Evolutionary conservation across 92 coral and sea anemone species (phyloP).

Genomic region (Porites cylindrica): DNA sequence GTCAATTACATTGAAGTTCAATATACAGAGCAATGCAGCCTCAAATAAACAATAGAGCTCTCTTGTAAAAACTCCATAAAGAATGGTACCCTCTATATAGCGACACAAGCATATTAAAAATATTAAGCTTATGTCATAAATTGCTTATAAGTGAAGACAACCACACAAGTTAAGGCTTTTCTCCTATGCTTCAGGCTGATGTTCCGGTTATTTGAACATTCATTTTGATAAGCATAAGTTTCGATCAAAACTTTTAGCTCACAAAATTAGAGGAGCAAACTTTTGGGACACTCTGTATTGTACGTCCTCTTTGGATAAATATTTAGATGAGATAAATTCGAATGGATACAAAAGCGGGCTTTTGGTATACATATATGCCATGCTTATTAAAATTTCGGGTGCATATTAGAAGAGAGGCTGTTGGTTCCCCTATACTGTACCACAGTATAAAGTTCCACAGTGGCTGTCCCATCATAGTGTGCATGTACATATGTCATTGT

Average conservation of each 20-base stretch:
- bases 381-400: slow-evolving; percentile 16
- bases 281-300: too few relatives aligned
- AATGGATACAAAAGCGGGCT: slow-evolving; percentile 8
- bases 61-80: slow-evolving; percentile 16
- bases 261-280: too few relatives aligned
- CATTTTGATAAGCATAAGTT: slow-evolving; percentile 12
- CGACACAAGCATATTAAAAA: background rate
- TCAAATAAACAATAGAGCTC: slow-evolving; percentile 17
- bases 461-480: slow-evolving; percentile 17
- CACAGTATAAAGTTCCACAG: slow-evolving; percentile 4
- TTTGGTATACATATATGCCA: background rate
- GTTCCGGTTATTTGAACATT: slow-evolving; percentile 5
- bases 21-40: slow-evolving; percentile 28
- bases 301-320: background rate
- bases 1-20: slow-evolving; percentile 28
- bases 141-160: slow-evolving; percentile 10
- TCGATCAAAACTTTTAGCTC: slow-evolving; percentile 5
- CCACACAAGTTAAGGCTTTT: background rate
- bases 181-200: slow-evolving; percentile 17
- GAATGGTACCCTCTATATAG: background rate
- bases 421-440: slow-evolving; percentile 20
- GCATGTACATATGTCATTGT: slow-evolving; percentile 2
- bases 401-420: slow-evolving; percentile 20
- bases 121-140: slow-evolving; percentile 13
- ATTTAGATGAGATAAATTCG: slow-evolving; percentile 13